Evolutionary conservation across 1,140 invertebrate species (phyloP).

Genomic region (Venturia canescens): DNA sequence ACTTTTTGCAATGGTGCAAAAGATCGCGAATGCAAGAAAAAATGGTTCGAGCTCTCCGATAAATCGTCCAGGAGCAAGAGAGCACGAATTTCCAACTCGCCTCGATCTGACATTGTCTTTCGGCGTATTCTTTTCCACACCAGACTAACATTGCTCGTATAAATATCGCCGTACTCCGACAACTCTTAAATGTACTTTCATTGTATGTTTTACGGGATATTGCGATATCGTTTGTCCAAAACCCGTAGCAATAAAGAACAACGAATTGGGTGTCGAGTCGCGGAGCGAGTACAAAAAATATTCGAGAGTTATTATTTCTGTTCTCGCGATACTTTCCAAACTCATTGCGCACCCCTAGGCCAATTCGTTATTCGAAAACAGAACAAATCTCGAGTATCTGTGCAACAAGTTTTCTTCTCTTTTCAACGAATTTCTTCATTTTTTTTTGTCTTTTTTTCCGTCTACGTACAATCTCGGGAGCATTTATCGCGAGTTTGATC

Average conservation of each 20-base stretch:
- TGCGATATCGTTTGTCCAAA: constrained; percentile 19
- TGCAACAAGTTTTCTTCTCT: not conserved
- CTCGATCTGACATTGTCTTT: not conserved
- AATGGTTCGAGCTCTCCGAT: constrained; percentile 1
- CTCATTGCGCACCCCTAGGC: not conserved
- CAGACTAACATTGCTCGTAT: not conserved
- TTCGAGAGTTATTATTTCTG: not conserved
- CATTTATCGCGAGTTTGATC: constrained; percentile 15
- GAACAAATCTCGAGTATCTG: not conserved
- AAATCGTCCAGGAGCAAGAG: not conserved
- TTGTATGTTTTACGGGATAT: not conserved
- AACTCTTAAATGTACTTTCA: constrained; percentile 33
- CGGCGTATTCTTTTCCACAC: not conserved
- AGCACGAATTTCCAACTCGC: not conserved
- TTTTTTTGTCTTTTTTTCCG: not conserved
- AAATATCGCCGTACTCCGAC: not conserved
- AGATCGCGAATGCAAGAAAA: not conserved
- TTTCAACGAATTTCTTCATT: not conserved
- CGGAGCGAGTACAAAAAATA: not conserved
- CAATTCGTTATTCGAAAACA: not conserved
- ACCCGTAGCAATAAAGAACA: not conserved
- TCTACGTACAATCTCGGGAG: not conserved
- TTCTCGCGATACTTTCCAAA: not conserved
- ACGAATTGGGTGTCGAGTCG: not conserved
- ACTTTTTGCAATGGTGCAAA: not conserved